Base-by-base conservation (phyloP, 2,888 invertebrate genomes). In the Tribolium freemani region DNA sequence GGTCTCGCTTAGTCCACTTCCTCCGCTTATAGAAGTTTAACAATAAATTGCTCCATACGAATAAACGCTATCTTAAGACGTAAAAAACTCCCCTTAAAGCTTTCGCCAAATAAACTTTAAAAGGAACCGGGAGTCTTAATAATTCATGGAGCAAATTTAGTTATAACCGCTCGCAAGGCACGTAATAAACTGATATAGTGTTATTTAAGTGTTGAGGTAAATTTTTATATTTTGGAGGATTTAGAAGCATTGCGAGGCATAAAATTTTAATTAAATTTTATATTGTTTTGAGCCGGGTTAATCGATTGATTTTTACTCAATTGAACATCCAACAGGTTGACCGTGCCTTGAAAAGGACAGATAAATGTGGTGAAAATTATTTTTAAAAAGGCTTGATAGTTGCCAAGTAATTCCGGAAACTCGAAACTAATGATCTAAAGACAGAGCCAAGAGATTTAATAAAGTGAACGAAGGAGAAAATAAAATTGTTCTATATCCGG, bases 381-480 rank as follows among this genome's bases (percentile, higher is more conserved):
- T 63, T 50, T 63, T 51, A 63, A 63, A 48, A 63, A 63, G 48
- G 46, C 11, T 61, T 56, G 69, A 48, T 57, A 57, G 68, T 69
- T 71, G 74, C 70, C 74, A 74, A 74, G 70, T 54, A 64, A 61
- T 64, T 60, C 69, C 74, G 71, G 74, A 73, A 74, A 71, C 74
- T 69, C 26, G 69, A 68, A 69, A 74, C 71, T 74, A 74, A 74
- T 74, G 71, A 74, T 63, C 63, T 63, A 48, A 63, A 63, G 63
- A 63, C 69, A 71, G 61, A 26, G 60, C 69, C 74, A 63, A 69
- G 69, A 71, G 71, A 74, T 74, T 74, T 74, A 74, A 74, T 74
- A 74, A 74, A 74, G 50, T 74, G 69, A 57, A 68, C 20, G 51
- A 31, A 60, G 10, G 54, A 66, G 54, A 54, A 66, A 54, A 66